These are phyloP conservation scores for Prostheceraeus crozeri DNA, from an alignment of 2,888 invertebrate genomes.

Conservation along the genomic window DNA sequence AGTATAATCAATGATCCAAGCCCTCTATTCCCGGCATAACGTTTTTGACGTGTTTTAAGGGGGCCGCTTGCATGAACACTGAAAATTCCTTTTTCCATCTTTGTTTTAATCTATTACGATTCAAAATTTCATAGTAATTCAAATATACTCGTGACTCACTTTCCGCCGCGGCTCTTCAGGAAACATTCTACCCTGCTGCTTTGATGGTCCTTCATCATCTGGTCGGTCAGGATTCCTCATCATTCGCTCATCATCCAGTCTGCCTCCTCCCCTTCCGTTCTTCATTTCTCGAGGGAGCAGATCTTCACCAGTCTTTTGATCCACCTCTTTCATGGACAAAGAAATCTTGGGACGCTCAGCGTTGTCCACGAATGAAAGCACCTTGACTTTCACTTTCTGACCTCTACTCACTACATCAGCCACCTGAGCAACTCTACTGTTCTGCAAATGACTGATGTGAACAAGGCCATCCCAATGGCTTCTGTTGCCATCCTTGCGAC, in stretches of 20 bases:
- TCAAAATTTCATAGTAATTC: too few relatives aligned
- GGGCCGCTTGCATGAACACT: too few relatives aligned
- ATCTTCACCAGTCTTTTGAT: conserved; percentile 86
- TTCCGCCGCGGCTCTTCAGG: too few relatives aligned
- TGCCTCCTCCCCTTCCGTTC: background rate
- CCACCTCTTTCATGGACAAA: conserved; percentile 94
- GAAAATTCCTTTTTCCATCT: too few relatives aligned
- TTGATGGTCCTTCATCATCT: too few relatives aligned
- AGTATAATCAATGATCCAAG: too few relatives aligned
- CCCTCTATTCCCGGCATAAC: too few relatives aligned
- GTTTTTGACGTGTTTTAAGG: too few relatives aligned
- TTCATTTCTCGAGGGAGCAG: conserved; percentile 62
- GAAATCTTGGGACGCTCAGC: too few relatives aligned
- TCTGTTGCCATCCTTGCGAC: conserved; percentile 38
- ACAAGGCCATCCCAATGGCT: conserved; percentile 96
- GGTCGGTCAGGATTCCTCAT: conserved; percentile 84
- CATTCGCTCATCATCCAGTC: background rate
- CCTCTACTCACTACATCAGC: conserved; percentile 83
- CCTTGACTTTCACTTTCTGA: conserved; percentile 68
- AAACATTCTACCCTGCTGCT: too few relatives aligned
- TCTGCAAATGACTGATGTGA: conserved; percentile 81
- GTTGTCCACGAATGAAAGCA: conserved; percentile 80
- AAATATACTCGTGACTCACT: too few relatives aligned
- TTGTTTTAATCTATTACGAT: too few relatives aligned
- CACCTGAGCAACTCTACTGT: conserved; percentile 85